These are phyloP conservation scores for Orcinus orca DNA, from an alignment of 2,113 vertebrate genomes.

Conservation along the genomic window DNA sequence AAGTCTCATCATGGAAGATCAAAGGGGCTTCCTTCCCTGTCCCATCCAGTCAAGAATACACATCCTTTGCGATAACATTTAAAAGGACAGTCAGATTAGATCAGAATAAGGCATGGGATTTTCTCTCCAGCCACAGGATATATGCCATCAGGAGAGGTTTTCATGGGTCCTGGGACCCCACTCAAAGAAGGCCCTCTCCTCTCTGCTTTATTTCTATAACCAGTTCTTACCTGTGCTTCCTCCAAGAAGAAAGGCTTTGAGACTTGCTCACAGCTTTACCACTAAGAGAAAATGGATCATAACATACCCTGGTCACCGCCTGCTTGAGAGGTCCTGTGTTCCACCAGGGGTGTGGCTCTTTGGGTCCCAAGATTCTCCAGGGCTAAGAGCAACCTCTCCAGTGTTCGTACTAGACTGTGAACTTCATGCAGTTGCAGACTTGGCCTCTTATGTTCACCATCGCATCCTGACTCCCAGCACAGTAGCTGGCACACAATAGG, in stretches of 20 bases:
- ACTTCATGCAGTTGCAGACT: not conserved
- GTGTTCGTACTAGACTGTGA: not conserved
- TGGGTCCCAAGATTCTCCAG: not conserved
- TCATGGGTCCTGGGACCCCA: not conserved
- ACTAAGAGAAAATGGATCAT: not conserved
- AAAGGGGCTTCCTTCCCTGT: not conserved
- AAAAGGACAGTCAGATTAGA: not conserved
- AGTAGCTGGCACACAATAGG: not conserved
- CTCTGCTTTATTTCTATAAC: not conserved
- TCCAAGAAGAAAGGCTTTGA: slow-evolving; percentile 13
- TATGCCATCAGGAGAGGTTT: not conserved
- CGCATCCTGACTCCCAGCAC: not conserved
- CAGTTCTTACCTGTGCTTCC: not conserved
- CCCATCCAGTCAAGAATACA: not conserved
- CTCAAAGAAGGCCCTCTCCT: not conserved
- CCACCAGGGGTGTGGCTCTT: not conserved
- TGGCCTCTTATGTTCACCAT: not conserved
- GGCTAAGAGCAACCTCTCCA: not conserved
- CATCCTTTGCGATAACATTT: not conserved
- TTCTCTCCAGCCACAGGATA: not conserved
- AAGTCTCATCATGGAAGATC: not conserved
- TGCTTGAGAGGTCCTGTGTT: not conserved
- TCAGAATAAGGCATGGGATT: not conserved
- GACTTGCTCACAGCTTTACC: not conserved
- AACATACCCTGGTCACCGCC: not conserved